Percentiles rank a stretch among this genome's conserved stretches.
These are phyloP conservation scores for Bombus polaris DNA, from an alignment of 1,140 invertebrate genomes.

Conservation along the genomic window DNA sequence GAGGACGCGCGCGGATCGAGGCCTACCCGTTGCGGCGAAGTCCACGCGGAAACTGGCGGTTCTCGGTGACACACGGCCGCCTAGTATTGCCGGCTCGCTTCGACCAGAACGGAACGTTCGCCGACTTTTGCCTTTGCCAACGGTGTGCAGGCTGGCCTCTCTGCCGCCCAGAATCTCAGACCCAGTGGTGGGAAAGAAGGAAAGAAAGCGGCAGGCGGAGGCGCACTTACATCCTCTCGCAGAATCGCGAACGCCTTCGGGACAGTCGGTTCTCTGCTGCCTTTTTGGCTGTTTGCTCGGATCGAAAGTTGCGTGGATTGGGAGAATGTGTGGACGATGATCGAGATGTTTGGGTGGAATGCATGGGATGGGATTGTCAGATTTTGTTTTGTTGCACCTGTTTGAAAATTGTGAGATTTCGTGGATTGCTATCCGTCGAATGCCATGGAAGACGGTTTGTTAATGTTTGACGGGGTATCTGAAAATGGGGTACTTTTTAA, in stretches of 20 bases:
- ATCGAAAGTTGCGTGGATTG: no score
- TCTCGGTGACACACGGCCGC: conserved; percentile 65
- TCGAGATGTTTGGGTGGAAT: no score
- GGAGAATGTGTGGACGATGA: no score
- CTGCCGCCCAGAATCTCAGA: no score
- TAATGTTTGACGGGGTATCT: no score
- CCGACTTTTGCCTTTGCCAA: conserved; percentile 75
- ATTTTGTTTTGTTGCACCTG: no score
- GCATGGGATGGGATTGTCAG: no score
- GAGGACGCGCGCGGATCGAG: not conserved
- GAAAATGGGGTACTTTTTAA: no score
- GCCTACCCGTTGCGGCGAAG: conserved; percentile 63
- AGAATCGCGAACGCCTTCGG: conserved; percentile 26
- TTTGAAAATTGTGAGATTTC: no score
- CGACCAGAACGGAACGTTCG: conserved; percentile 68
- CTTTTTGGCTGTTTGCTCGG: not conserved
- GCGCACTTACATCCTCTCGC: conserved; percentile 60
- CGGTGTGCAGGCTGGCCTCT: not conserved
- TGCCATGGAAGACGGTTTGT: no score
- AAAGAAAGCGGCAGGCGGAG: conserved; percentile 64
- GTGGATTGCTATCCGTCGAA: no score
- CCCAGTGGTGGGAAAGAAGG: conserved; percentile 71
- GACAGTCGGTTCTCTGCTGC: not conserved
- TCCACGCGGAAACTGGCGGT: conserved; percentile 79
- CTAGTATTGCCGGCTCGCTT: conserved; percentile 66